Base-by-base conservation (phyloP, 1,140 invertebrate genomes). In the Latrodectus geometricus region DNA sequence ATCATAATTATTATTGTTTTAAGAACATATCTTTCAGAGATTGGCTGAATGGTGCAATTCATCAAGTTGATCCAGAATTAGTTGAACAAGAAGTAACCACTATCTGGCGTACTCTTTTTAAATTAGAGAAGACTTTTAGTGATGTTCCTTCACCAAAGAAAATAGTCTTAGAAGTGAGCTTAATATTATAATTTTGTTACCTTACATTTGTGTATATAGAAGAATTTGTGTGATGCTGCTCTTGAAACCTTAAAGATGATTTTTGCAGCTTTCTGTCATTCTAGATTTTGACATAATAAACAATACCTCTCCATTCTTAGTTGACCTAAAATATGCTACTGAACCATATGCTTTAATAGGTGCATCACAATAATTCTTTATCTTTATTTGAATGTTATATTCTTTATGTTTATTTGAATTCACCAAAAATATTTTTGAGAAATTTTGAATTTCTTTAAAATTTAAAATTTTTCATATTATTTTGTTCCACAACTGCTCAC, bases 121-220 rank as follows among this genome's bases (percentile, higher is more conserved):
- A 97, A 90, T 91, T 98, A 87, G 97, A 98, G 90, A 97, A 97
- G 90, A 92, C 92, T 35, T 98, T 99, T 91, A 92, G 95, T 14
- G 93, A 93, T 88, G 91, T 92, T 84, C 96, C 95, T 0, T 79
- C 90, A 69, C 90, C 92, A 0, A 92, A 91, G 89, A 91, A 91
- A 86, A 92, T 93, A 72, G 91, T 92, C 48, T 68, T 85, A 72
- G 90, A 92, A 90, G 92, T 92, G 88, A 87, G 88, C 74, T 35
- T 35, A 35, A 35, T 5, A 35, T n/a, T n/a, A 35, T 5, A 35
- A 35, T 35, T 35, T 35, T 35, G 35, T 35, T 35, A 35, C 5
- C 5, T 35, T 35, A 35, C 1, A 1, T 35, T 35, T 35, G 35
- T 35, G 1, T 35, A 35, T 35, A 35, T 5, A 35, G 35, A 35